These are phyloP conservation scores for Sus cebifrons DNA, from an alignment of 2,797 vertebrate species.

Conservation along the genomic window DNA sequence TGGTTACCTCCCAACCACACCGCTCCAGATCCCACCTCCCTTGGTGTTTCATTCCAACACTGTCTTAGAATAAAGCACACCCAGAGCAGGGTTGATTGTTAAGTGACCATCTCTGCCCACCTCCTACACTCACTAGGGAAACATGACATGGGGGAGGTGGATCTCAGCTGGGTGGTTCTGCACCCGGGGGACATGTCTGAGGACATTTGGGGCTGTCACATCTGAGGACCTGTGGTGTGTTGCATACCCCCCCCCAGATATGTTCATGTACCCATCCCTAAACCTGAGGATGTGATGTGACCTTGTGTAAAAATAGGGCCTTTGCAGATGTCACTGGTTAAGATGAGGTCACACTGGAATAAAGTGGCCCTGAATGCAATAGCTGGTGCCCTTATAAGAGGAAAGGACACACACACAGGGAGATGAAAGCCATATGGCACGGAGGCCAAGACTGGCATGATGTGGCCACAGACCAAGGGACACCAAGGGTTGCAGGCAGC, in stretches of 20 bases:
- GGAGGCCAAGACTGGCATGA: background rate
- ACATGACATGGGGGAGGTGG: background rate
- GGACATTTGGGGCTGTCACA: background rate
- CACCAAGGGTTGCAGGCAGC: background rate
- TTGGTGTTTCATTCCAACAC: background rate
- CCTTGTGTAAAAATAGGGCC: background rate
- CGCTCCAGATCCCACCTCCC: background rate
- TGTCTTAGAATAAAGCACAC: too few relatives aligned
- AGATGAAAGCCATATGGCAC: background rate
- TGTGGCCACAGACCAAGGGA: background rate
- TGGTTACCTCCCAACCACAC: background rate
- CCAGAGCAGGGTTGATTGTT: background rate
- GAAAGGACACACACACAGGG: background rate
- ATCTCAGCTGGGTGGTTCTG: background rate
- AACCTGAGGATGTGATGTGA: background rate
- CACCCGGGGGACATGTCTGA: fast-evolving
- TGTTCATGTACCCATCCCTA: fast-evolving
- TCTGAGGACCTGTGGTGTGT: background rate
- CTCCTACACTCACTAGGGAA: too few relatives aligned
- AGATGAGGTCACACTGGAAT: too few relatives aligned
- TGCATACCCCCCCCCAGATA: too few relatives aligned
- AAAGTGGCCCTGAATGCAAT: background rate
- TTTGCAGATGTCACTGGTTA: background rate
- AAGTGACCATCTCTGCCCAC: background rate
- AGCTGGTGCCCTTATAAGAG: background rate